Evolutionary conservation across 2,113 vertebrate species (phyloP), one percentile per base, ranked within the genome.

Genomic region (Oreochromis tanganicae): DNA sequence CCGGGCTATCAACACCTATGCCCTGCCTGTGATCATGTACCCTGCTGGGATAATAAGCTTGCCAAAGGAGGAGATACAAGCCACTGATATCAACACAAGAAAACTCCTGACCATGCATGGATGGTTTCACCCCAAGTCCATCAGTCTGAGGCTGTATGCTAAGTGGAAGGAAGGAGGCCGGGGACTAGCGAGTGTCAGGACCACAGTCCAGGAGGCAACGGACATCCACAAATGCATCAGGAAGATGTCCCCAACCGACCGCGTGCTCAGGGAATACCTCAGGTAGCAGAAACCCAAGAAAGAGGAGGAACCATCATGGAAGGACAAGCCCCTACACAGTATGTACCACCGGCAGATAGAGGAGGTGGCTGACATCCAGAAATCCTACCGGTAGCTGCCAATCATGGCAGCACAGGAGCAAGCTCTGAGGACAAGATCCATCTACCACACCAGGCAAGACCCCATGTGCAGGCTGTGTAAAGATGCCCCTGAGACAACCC

Each of bases 1-100:
- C 57, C 3, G 0, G 57, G 8, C 57, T 34, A 19, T 34, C 1
- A 61, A 61, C 57, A 61, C 8, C 29, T 61, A 61, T 0, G 1
- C 3, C 1, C 14, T 61, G 29, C 57, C 57, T 32, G 5, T 32
- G 57, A 17, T 61, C 57, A 61, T 1, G 27, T 32, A 61, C 27
- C 57, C 14, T 32, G 57, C 2, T 61, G 27, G 27, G 57, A 17
- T 61, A 61, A 32, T 61, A 17, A 32, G 27, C 27, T 32, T 2
- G 14, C 29, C 29, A 61, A 32, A 61, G 8, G 57, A 61, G 57
- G 57, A 32, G 57, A 17, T 61, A 32, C 9, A 61, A 32, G 57
- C 57, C 14, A 32, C 27, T 61, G 27, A 32, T 27, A 61, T 61
- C 5, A 59, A 59, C 14, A 59, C 56, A 32, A 59, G 56, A 4